These are phyloP conservation scores for Tapirus indicus DNA, from an alignment of 2,797 vertebrate species.

Conservation along the genomic window DNA sequence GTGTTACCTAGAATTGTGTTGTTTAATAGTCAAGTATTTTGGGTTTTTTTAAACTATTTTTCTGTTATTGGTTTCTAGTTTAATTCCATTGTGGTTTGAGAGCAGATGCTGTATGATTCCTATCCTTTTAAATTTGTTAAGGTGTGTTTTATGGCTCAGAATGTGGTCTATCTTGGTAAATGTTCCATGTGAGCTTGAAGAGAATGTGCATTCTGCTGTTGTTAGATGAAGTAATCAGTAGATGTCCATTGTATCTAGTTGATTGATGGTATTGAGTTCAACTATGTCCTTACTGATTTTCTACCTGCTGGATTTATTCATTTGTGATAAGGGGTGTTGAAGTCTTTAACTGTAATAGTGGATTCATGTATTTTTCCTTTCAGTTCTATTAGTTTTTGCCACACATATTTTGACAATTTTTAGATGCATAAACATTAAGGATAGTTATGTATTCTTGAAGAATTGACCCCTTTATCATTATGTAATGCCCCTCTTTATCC, in stretches of 20 bases:
- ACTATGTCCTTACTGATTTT: too few relatives aligned
- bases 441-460: background rate
- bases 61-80: background rate
- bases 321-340: background rate
- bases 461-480: background rate
- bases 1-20: background rate
- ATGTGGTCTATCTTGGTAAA: too few relatives aligned
- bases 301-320: background rate
- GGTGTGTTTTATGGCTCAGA: too few relatives aligned
- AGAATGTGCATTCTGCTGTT: too few relatives aligned
- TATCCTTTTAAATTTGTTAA: too few relatives aligned
- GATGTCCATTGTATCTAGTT: too few relatives aligned
- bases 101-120: too few relatives aligned
- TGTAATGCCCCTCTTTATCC: background rate
- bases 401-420: background rate
- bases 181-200: too few relatives aligned
- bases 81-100: background rate
- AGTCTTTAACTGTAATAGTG: background rate
- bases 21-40: background rate
- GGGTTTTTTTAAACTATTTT: background rate
- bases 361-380: background rate
- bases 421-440: background rate
- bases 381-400: background rate
- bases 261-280: too few relatives aligned
- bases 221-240: too few relatives aligned